These are phyloP conservation scores for Chamaetylas fuelleborni DNA, from an alignment of 2,113 vertebrate species.

Conservation along the genomic window DNA sequence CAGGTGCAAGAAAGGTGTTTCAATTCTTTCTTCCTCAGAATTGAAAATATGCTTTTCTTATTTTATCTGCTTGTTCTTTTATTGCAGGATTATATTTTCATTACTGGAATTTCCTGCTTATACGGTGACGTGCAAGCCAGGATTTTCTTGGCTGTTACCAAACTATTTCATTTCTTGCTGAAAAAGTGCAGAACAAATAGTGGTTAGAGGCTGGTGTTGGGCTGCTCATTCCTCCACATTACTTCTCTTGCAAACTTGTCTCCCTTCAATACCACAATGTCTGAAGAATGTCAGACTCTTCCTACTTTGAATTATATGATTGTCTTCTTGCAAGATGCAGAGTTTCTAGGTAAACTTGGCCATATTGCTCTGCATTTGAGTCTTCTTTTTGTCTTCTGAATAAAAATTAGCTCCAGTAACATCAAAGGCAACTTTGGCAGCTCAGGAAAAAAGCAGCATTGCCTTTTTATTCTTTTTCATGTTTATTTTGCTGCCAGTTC, in stretches of 20 bases:
- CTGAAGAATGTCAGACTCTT: not conserved
- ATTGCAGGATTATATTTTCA: constrained; percentile 19
- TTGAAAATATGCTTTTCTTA: not conserved
- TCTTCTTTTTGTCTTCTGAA: not conserved
- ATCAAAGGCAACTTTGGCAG: not conserved
- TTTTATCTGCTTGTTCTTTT: not conserved
- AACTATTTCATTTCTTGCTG: not conserved
- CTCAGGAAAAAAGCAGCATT: not conserved
- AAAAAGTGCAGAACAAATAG: not conserved
- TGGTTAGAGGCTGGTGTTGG: not conserved
- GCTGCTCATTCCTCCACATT: not conserved
- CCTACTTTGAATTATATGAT: not conserved
- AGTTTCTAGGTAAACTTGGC: not conserved
- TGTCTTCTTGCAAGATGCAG: not conserved
- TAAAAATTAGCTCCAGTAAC: not conserved
- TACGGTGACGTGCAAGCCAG: not conserved
- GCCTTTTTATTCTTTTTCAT: not conserved
- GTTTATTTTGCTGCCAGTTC: not conserved
- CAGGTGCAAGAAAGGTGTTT: not conserved
- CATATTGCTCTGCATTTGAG: not conserved
- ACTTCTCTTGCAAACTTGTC: not conserved
- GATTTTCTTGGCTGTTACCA: constrained; percentile 35
- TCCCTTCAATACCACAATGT: not conserved
- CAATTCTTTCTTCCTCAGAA: not conserved
- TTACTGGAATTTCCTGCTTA: constrained; percentile 34